Base-by-base conservation (phyloP, 2,888 invertebrate species). In the Atrina japonica region DNA sequence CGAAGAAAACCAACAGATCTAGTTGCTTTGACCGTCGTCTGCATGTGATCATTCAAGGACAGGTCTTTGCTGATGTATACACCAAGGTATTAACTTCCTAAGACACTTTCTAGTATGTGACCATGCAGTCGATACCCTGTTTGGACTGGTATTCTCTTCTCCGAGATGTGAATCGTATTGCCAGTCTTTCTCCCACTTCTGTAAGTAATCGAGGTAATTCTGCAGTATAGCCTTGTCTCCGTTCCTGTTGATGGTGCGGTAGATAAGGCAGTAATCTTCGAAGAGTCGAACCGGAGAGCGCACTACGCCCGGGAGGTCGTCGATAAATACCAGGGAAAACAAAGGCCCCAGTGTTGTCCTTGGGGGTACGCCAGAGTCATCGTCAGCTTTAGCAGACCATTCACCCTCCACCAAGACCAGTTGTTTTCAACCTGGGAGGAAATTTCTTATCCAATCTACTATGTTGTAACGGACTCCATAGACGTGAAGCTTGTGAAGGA, bases 1-100 rank as follows among this genome's bases (percentile, higher is more conserved):
- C 53, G 52, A 5, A 64, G 53, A 27, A 64, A 64, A 16, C 43
- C 64, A 21, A 64, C 53, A 18, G 52, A 52, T 29, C 53, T 52
- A 29, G 18, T 25, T 25, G 53, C 64, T 41, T 52, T 53, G 23
- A 43, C 40, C 41, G 53, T 41, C 23, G 45, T 64, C 27, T 47
- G 0, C 3, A 47, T 18, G 25, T 61, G 63, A 53, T 16, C 16
- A 29, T 29, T 29, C 55, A 21, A 53, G 27, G 27, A 29, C n/a
- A 53, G 55, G 27, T 53, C 27, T 16, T 53, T 53, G 55, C 30
- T 53, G 55, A 53, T 53, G 27, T 29, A 9, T 11, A 53, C 55
- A 29, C 55, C 55, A 16, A 53, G 55, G 55, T 53, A 53, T 16
- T 53, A 25, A 7, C 55, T 21, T 25, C 30, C 30, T 53, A 27